These are phyloP conservation scores for Sitta europaea DNA, from an alignment of 2,113 vertebrate genomes.

Conservation along the genomic window DNA sequence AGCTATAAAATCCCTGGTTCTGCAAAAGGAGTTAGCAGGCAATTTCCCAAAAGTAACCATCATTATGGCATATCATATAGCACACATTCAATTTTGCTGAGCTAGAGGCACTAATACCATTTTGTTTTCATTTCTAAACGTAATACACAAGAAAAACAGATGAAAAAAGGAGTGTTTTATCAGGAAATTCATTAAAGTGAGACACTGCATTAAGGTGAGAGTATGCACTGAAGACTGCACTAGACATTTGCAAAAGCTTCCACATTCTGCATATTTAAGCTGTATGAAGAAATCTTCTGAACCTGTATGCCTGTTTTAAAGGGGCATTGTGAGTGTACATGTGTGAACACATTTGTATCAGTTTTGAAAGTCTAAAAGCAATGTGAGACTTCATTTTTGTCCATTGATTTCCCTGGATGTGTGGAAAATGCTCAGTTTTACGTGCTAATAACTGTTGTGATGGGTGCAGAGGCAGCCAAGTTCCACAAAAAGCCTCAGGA, in stretches of 20 bases:
- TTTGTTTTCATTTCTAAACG: neutral
- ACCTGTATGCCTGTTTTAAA: neutral
- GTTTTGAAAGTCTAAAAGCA: neutral
- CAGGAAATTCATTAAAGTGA: neutral
- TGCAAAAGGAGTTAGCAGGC: neutral
- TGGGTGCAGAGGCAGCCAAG: neutral
- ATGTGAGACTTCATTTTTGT: neutral
- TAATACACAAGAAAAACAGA: neutral
- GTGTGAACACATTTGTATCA: neutral
- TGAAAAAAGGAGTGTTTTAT: neutral
- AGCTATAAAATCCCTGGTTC: neutral
- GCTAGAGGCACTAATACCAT: neutral
- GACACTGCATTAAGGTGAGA: neutral
- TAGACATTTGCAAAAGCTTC: neutral
- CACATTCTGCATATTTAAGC: neutral
- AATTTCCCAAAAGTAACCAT: neutral
- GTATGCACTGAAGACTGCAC: neutral
- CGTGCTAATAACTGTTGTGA: neutral
- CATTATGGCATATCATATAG: neutral
- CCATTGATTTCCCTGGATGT: neutral
- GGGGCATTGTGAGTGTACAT: rapidly evolving
- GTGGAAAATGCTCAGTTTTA: neutral
- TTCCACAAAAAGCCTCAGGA: neutral
- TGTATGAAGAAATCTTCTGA: neutral
- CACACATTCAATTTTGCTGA: neutral